A percentile compares a stretch with the other conserved stretches of the same genome.
Evolutionary conservation across 2,797 vertebrate genomes (phyloP).

Genomic region (Argyrosomus regius): DNA sequence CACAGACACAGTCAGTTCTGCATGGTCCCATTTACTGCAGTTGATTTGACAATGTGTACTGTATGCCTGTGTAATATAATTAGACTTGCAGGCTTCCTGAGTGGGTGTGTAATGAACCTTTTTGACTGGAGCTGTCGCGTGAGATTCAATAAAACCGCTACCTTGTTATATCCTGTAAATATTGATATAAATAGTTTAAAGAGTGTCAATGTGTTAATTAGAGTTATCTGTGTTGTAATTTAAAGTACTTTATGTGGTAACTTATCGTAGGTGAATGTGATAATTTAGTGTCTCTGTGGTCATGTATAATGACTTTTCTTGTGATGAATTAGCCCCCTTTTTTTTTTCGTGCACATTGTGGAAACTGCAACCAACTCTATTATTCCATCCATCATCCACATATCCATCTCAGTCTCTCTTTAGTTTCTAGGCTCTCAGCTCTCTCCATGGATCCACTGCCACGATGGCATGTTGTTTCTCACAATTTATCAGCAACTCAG

Average conservation of each 20-base stretch:
- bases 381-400: constrained; percentile 26
- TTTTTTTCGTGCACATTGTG: not conserved
- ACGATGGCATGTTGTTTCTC: constrained; percentile 47
- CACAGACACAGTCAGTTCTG: constrained; percentile 18
- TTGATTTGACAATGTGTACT: constrained; percentile 47
- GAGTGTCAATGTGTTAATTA: constrained; percentile 19
- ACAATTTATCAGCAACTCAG: constrained; percentile 44
- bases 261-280: not conserved
- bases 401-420: constrained; percentile 20
- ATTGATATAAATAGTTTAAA: constrained; percentile 23
- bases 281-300: not conserved
- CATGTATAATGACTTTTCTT: not conserved
- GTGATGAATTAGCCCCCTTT: not conserved
- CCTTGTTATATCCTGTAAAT: constrained; percentile 38
- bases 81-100: constrained; percentile 38
- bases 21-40: constrained; percentile 16
- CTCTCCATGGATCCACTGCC: constrained; percentile 27
- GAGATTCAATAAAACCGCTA: constrained; percentile 27
- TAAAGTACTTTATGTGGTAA: not conserved
- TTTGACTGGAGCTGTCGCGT: constrained; percentile 1
- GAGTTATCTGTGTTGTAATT: not conserved
- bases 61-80: constrained; percentile 45
- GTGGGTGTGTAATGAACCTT: constrained; percentile 42
- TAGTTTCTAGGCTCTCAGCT: constrained; percentile 8
- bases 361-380: constrained; percentile 27